Evolutionary conservation across 2,797 vertebrate genomes (phyloP).

Genomic region (Lithobates pipiens): DNA sequence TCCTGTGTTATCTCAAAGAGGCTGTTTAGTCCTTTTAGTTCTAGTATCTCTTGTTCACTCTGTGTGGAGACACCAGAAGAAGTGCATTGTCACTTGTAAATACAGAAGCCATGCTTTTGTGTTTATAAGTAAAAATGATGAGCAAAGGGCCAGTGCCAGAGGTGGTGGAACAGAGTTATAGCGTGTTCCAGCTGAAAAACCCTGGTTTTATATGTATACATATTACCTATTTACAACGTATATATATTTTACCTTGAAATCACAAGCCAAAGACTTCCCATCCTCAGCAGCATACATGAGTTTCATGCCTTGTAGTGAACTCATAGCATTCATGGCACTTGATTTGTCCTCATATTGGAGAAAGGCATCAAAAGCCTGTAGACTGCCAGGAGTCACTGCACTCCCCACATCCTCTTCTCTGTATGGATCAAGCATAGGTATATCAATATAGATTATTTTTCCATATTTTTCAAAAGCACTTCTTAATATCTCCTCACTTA

Average conservation of each 20-base stretch:
- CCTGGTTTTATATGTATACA: too few relatives aligned
- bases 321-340: slow-evolving; percentile 70
- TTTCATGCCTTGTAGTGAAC: slow-evolving; percentile 73
- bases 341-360: slow-evolving; percentile 72
- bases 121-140: too few relatives aligned
- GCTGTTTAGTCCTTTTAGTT: too few relatives aligned
- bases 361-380: slow-evolving; percentile 74
- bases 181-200: too few relatives aligned
- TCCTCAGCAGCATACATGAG: slow-evolving; percentile 74
- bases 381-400: slow-evolving; percentile 64
- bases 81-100: too few relatives aligned
- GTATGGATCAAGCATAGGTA: slow-evolving; percentile 76
- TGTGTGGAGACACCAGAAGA: too few relatives aligned
- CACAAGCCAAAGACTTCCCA: slow-evolving; percentile 76
- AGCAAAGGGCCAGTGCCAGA: too few relatives aligned
- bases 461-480: slow-evolving; percentile 74
- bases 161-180: too few relatives aligned
- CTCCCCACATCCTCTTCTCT: slow-evolving; percentile 69
- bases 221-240: too few relatives aligned
- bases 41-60: too few relatives aligned
- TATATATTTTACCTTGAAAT: slow-evolving; percentile 71
- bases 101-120: too few relatives aligned
- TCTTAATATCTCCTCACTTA: slow-evolving; percentile 72
- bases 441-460: slow-evolving; percentile 73
- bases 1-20: too few relatives aligned